Evolutionary conservation across 1,140 invertebrate genomes (phyloP).

Genomic region (Brachionus rubens): DNA sequence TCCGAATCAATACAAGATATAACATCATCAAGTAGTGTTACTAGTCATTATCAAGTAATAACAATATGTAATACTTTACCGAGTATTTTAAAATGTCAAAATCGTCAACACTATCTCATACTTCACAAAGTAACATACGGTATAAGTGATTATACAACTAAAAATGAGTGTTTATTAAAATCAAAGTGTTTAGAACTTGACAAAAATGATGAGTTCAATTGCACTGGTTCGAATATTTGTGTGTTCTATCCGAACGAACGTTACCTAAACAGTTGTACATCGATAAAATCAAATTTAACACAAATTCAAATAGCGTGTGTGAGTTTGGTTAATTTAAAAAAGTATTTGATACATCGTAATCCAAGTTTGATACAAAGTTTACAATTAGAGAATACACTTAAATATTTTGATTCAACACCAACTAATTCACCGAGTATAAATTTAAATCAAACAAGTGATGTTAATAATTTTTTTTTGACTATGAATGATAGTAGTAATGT

Average conservation of each 20-base stretch:
- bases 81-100: slow-evolving; percentile 39
- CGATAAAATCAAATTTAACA: slow-evolving; percentile 16
- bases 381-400: background rate
- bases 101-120: slow-evolving; percentile 32
- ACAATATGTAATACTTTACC: slow-evolving; percentile 32
- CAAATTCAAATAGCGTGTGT: slow-evolving; percentile 39
- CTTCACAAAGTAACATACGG: slow-evolving; percentile 16
- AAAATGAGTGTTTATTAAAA: background rate
- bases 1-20: background rate
- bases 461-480: no score
- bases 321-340: slow-evolving; percentile 24
- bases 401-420: background rate
- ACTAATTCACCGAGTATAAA: background rate
- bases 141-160: background rate
- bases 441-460: no score
- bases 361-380: background rate
- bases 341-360: background rate
- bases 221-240: slow-evolving; percentile 38
- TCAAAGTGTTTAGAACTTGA: background rate
- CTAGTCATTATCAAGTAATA: slow-evolving; percentile 42
- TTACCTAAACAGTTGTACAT: background rate
- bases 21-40: background rate
- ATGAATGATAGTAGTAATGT: background rate
- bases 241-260: slow-evolving; percentile 35
- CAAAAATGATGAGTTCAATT: slow-evolving; percentile 30